Evolutionary conservation across 92 coral and sea anemone species (phyloP), one percentile per base, ranked within the genome.

Genomic region (Diadumene lineata): DNA sequence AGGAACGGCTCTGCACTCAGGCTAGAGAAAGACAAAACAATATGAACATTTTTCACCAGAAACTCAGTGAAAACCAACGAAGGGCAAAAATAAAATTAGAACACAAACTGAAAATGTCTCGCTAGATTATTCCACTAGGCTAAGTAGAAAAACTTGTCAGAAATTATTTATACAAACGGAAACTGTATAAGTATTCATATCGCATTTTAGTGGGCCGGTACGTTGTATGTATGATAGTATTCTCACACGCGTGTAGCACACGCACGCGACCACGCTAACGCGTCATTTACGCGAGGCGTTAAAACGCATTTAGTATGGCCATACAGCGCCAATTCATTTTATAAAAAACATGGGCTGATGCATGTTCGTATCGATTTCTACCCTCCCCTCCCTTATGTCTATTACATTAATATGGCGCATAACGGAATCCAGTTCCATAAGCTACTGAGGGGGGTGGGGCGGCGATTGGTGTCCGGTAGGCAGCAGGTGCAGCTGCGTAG

Each of bases 381-480:
- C 29, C 64, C 31, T 22, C 64, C 64, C 29, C 64, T 10, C 31
- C 31, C 31, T 26, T 22, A 58, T 58, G 26, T 7, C 31, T 58
- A 10, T 26, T 58, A 23, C 71, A 34, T 79, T 75, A 90, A 43
- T 90, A 90, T 21, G 96, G 96, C 51, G 92, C 85, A 55, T 90
- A 90, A 84, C 96, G 81, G 92, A 88, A 90, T 56, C 92, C 89
- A 19, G 96, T 87, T 30, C 87, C 87, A 72, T 90, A 90, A 32
- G 84, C 85, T 29, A 84, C 80, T 43, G 92, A 88, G 13, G 92
- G 92, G 34, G 92, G 92, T 10, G 85, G 92, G 53, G 89, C 86
- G 1, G 92, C 84, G 33, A 87, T 82, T 61, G 87, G 84, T 60
- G 96, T 76, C 34, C 96, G 79, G 83, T 90, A 90, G 60, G 92